Conservation (phyloP, 2,797 vertebrate genomes). For the Botia almorhae region DNA sequence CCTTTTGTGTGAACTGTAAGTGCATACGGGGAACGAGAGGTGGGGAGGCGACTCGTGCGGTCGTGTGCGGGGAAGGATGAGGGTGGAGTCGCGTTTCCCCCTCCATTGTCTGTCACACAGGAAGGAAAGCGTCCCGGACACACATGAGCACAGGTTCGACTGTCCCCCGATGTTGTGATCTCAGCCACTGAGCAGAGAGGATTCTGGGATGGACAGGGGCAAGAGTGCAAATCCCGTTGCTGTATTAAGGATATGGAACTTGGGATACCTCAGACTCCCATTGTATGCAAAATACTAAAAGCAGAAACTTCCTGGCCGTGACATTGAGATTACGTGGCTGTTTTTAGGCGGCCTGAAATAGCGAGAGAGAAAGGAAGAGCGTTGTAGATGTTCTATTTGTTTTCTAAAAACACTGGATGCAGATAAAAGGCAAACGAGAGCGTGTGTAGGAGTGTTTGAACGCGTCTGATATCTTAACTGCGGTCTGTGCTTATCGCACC, state of each 20-base stretch:
- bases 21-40: slow-evolving; percentile 30
- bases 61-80: slow-evolving; percentile 63
- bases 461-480: slow-evolving; percentile 12
- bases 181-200: slow-evolving; percentile 45
- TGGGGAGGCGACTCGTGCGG: slow-evolving; percentile 49
- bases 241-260: slow-evolving; percentile 54
- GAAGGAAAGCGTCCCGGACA: slow-evolving; percentile 76
- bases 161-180: slow-evolving; percentile 53
- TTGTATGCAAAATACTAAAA: slow-evolving; percentile 57
- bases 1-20: slow-evolving; percentile 43
- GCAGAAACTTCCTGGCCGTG: slow-evolving; percentile 54
- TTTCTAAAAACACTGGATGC: background rate
- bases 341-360: slow-evolving; percentile 29
- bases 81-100: slow-evolving; percentile 73
- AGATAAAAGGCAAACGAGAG: background rate
- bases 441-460: background rate
- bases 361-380: slow-evolving; percentile 7
- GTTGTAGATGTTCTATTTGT: slow-evolving; percentile 12
- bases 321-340: slow-evolving; percentile 46
- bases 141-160: slow-evolving; percentile 57
- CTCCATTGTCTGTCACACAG: slow-evolving; percentile 78
- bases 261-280: slow-evolving; percentile 30
- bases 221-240: slow-evolving; percentile 57
- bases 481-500: slow-evolving; percentile 25
- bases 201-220: slow-evolving; percentile 45